Conservation (phyloP, 2,113 vertebrate genomes). For the Melanostigma gelatinosum region DNA sequence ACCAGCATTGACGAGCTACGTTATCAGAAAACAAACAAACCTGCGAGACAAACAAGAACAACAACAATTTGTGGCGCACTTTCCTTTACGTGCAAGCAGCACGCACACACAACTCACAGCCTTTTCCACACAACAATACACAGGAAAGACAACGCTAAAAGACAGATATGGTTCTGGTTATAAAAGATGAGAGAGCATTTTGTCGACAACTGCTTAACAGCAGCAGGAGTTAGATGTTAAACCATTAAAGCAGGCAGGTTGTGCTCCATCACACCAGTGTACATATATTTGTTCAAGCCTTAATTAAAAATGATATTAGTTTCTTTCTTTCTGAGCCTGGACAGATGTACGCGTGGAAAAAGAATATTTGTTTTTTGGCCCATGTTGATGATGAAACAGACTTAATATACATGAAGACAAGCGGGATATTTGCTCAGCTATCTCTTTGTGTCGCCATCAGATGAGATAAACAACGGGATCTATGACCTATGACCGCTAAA, state of each 20-base stretch:
- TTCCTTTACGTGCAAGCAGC: too few relatives aligned
- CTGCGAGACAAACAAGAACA: too few relatives aligned
- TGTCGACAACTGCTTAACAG: background rate
- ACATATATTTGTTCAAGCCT: conserved; percentile 10
- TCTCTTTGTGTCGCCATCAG: background rate
- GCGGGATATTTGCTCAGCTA: background rate
- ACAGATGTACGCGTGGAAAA: background rate
- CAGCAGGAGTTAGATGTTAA: background rate
- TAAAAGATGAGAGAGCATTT: background rate
- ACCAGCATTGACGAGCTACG: background rate
- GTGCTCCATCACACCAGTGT: background rate
- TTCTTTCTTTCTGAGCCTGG: background rate
- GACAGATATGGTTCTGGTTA: background rate
- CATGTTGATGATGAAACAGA: background rate
- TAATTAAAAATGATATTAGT: background rate
- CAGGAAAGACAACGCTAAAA: too few relatives aligned
- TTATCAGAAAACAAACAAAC: background rate
- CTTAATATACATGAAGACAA: background rate
- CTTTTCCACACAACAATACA: background rate
- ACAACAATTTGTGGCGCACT: background rate
- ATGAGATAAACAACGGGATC: background rate
- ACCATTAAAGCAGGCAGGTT: conserved; percentile 1
- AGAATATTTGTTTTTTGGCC: background rate
- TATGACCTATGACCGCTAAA: background rate
- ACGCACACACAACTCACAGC: too few relatives aligned